phyloP scores from a whole-genome alignment of 2,113 vertebrate species.

The Halichoerus grypus region DNA sequence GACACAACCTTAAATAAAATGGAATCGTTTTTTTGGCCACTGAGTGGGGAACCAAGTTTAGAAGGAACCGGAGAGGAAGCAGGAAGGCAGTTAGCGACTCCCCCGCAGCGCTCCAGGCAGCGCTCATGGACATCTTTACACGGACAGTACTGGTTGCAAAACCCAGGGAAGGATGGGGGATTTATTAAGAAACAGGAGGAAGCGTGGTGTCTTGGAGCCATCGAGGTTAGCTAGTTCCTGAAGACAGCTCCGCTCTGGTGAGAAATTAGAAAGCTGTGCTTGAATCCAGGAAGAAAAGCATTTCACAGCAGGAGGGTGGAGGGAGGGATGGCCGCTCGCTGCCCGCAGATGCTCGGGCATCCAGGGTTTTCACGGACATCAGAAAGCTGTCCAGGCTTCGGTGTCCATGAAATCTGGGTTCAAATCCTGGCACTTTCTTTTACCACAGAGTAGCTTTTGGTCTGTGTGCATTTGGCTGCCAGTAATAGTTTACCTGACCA shows the following conservation, averaged over 20 bases:
- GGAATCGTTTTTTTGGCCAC: not conserved
- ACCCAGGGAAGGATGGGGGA: not conserved
- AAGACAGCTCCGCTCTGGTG: no score
- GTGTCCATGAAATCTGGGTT: not conserved
- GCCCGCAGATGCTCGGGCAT: not conserved
- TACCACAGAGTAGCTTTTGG: not conserved
- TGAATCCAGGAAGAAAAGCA: not conserved
- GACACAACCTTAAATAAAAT: not conserved
- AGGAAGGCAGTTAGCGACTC: not conserved
- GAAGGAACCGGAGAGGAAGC: not conserved
- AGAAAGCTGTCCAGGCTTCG: not conserved
- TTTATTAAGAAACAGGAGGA: not conserved
- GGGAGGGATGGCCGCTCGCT: not conserved
- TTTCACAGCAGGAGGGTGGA: not conserved
- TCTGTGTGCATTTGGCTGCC: not conserved
- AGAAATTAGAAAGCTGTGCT: not conserved
- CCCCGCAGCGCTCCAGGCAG: not conserved
- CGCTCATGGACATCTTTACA: not conserved
- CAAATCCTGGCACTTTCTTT: not conserved
- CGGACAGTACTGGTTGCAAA: accelerated
- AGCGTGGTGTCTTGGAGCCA: not conserved
- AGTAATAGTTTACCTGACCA: not conserved
- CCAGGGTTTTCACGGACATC: not conserved
- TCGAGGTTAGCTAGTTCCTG: not conserved
- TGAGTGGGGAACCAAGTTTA: not conserved